Percentiles rank a stretch among this genome's conserved stretches.
phyloP scores from a whole-genome alignment of 1,140 invertebrate genomes.

The Lepidurus arcticus region DNA sequence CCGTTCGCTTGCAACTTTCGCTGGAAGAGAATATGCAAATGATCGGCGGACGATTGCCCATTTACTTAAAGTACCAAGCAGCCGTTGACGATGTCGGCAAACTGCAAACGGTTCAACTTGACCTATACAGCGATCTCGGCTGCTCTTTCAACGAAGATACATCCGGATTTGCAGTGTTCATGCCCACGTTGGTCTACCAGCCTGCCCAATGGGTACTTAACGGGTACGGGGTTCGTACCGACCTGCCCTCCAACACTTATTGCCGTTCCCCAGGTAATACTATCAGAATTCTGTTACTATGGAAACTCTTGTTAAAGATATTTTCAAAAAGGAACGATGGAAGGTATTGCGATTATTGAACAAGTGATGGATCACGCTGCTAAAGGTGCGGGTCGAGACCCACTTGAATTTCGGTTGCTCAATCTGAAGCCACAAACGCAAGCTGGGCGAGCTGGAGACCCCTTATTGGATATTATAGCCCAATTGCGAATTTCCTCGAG shows the following conservation, averaged over 20 bases:
- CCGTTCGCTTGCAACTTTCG: conserved; percentile 57
- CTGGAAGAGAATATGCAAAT: conserved; percentile 60
- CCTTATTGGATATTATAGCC: conserved; percentile 29
- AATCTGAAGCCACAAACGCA: conserved; percentile 42
- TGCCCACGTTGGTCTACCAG: background rate
- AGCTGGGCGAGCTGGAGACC: conserved; percentile 35
- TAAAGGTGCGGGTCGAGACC: conserved; percentile 57
- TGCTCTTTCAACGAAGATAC: conserved; percentile 26
- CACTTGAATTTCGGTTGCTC: conserved; percentile 49
- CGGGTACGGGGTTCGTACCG: background rate
- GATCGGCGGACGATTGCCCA: conserved; percentile 57
- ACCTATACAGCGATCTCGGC: background rate
- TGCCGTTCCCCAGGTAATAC: conserved; percentile 43
- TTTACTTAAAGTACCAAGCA: conserved; percentile 56
- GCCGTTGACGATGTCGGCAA: background rate
- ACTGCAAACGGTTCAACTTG: background rate
- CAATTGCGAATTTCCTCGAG: conserved; percentile 33
- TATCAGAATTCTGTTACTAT: background rate
- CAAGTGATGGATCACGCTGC: conserved; percentile 76
- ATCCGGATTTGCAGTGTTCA: background rate
- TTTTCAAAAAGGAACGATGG: conserved; percentile 49
- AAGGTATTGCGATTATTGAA: conserved; percentile 62
- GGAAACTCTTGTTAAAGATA: background rate
- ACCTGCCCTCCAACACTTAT: background rate
- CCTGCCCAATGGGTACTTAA: background rate